phyloP scores from a whole-genome alignment of 1,140 invertebrate species.

The Diprion similis region DNA sequence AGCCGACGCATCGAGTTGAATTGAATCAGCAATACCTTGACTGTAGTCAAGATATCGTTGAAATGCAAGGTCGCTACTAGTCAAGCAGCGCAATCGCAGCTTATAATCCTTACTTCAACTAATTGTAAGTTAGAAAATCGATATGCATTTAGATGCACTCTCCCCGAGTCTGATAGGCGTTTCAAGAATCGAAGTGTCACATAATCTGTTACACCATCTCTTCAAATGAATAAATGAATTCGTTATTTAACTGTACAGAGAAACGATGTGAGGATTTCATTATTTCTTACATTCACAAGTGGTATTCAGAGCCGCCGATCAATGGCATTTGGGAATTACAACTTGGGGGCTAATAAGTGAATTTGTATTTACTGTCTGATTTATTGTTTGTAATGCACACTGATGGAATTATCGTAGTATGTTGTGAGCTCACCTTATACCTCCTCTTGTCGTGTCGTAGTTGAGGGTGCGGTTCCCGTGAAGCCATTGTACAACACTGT shows the following conservation, averaged over 20 bases:
- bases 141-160: neutral
- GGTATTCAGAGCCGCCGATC: no score
- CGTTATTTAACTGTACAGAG: no score
- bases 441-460: conserved; percentile 76
- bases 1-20: neutral
- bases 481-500: conserved; percentile 75
- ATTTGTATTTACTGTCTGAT: no score
- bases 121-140: neutral
- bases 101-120: neutral
- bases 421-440: conserved; percentile 67
- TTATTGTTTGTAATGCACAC: no score
- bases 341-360: no score
- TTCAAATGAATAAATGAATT: no score
- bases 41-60: neutral
- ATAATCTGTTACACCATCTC: no score
- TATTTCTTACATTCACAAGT: no score
- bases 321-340: no score
- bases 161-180: neutral
- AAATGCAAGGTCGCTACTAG: neutral
- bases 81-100: neutral
- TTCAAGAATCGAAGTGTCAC: no score
- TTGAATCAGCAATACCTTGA: neutral
- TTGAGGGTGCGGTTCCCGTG: conserved; percentile 75
- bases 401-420: no score
- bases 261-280: no score